phyloP scores from a whole-genome alignment of 2,888 invertebrate genomes.

The Crossocerus cetratus region DNA sequence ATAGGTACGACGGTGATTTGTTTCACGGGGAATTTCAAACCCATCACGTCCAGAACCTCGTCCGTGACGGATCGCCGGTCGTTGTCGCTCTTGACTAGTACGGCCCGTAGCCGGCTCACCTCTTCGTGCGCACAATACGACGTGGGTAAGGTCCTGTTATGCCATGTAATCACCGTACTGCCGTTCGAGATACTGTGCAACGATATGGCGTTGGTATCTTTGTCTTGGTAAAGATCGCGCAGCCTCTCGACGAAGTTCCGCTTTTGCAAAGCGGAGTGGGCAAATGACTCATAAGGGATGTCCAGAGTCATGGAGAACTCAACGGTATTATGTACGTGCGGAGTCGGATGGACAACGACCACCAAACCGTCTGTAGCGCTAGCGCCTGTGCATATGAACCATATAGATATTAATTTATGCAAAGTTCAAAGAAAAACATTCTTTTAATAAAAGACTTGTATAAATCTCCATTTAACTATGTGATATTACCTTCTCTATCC shows the following conservation, averaged over 20 bases:
- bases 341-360: conserved; percentile 84
- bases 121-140: conserved; percentile 87
- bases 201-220: conserved; percentile 84
- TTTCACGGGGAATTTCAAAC: conserved; percentile 84
- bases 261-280: conserved; percentile 85
- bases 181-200: conserved; percentile 84
- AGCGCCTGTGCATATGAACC: conserved; percentile 58
- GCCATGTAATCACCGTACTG: conserved; percentile 86
- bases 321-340: conserved; percentile 83
- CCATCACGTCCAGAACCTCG: conserved; percentile 83
- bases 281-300: conserved; percentile 83
- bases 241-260: conserved; percentile 90
- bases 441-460: not conserved
- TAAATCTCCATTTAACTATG: not conserved
- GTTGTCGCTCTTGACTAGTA: conserved; percentile 85
- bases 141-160: conserved; percentile 88
- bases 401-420: not conserved
- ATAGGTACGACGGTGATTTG: conserved; percentile 78
- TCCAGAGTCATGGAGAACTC: conserved; percentile 90
- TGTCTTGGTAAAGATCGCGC: conserved; percentile 87
- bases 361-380: conserved; percentile 88
- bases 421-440: not conserved
- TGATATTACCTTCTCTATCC: conserved; percentile 62
- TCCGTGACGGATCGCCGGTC: conserved; percentile 76
- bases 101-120: conserved; percentile 84